Evolutionary conservation across 2,888 invertebrate genomes (phyloP), one percentile per base, ranked within the genome.

Genomic region (Eilema caniola): DNA sequence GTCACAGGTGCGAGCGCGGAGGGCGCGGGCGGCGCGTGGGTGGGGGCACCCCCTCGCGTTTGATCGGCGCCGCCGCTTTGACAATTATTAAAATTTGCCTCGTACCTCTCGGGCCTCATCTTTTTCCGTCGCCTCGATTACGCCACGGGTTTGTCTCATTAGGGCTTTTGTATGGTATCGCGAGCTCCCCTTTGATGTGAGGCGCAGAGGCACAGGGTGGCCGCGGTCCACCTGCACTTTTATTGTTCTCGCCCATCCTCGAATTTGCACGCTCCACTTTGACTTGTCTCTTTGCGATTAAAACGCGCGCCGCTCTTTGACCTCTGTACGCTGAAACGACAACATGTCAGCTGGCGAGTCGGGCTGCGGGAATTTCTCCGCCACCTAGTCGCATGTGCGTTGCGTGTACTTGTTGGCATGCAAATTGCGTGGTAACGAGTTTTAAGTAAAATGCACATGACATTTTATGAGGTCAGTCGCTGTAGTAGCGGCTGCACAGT

Each of bases 31-130:
- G 80, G 72, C 75, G 74, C 75, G 78, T 47, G 61, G 78, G 75
- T 77, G 81, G 69, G 79, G 76, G 78, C 70, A 83, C 85, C 5
- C 91, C 90, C 89, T 86, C 87, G 90, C 94, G 93, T 95, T 95
- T 95, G 95, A 95, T 95, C 94, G 95, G 88, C 89, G 93, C 95
- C 95, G 95, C 93, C 95, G 95, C 95, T 95, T 95, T 95, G 95
- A 95, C 95, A 95, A 95, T 95, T 95, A 95, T 95, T 95, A 95
- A 95, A 95, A 95, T 95, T 95, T 93, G 95, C 95, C 95, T 93
- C 94, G 94, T 94, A 94, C 93, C 94, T 92, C 93, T 92, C 94
- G 90, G 91, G 94, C 92, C 93, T 95, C 95, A 95, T 95, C 95
- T 95, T 94, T 95, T 95, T 93, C 95, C 92, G 92, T 94, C 94